Conservation (phyloP, 2,888 invertebrate species). For the Cantharis rustica region DNA sequence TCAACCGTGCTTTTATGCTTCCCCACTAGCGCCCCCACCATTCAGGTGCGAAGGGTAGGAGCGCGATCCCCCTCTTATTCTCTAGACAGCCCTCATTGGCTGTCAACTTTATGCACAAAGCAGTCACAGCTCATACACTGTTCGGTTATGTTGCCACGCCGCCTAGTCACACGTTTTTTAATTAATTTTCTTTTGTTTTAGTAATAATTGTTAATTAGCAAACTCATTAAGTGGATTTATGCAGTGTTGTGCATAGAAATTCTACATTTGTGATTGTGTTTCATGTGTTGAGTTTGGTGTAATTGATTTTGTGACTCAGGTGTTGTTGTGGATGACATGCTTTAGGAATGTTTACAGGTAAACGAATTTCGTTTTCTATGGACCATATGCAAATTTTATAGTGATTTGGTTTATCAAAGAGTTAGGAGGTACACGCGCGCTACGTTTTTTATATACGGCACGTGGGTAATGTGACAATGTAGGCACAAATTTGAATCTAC, state of each 20-base stretch:
- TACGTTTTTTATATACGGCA: slow-evolving; percentile 11
- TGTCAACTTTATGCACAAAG: slow-evolving; percentile 57
- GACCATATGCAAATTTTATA: slow-evolving; percentile 21
- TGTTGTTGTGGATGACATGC: slow-evolving; percentile 45
- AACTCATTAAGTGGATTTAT: slow-evolving; percentile 25
- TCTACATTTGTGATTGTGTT: slow-evolving; percentile 42
- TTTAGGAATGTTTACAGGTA: slow-evolving; percentile 53
- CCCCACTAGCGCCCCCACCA: slow-evolving; percentile 47
- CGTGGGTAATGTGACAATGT: slow-evolving; percentile 21
- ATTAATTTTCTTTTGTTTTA: slow-evolving; percentile 17
- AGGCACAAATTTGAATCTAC: slow-evolving; percentile 4
- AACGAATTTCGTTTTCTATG: slow-evolving; percentile 2
- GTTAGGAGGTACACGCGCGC: background rate
- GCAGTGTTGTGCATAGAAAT: slow-evolving; percentile 46
- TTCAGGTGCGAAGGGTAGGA: slow-evolving; percentile 52
- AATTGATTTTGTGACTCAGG: slow-evolving; percentile 45
- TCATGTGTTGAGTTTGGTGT: slow-evolving; percentile 41
- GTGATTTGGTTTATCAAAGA: background rate
- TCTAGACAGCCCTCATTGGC: slow-evolving; percentile 56
- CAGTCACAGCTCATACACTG: slow-evolving; percentile 56
- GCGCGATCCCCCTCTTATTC: slow-evolving; percentile 51
- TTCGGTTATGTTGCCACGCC: slow-evolving; percentile 56
- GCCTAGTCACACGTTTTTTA: slow-evolving; percentile 50
- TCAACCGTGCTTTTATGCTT: slow-evolving; percentile 49
- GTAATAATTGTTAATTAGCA: slow-evolving; percentile 8